A percentile compares a stretch with the other conserved stretches of the same genome.
Evolutionary conservation across 2,888 invertebrate species (phyloP).

Genomic region (Acanthococcus lagerstroemiae): DNA sequence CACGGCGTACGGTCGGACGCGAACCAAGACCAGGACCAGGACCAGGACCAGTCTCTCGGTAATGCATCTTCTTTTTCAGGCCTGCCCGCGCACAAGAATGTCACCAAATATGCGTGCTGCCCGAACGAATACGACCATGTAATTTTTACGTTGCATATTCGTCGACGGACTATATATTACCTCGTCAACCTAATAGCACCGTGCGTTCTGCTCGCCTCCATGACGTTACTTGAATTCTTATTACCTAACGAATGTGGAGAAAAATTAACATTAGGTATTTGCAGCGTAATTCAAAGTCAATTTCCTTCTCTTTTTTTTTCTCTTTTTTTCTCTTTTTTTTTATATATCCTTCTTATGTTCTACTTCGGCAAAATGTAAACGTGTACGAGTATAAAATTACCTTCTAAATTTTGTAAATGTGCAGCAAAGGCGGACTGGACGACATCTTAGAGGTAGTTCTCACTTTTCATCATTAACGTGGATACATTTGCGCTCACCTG

Average conservation of each 20-base stretch:
- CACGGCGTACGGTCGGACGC: no score
- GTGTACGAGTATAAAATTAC: background rate
- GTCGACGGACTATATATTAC: constrained; percentile 93
- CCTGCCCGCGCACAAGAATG: constrained; percentile 85
- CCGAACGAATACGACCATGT: constrained; percentile 82
- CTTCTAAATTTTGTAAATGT: no score
- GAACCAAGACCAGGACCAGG: no score
- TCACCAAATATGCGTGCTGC: constrained; percentile 84
- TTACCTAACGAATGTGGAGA: constrained; percentile 96
- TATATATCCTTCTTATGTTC: background rate
- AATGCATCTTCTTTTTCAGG: constrained; percentile 48
- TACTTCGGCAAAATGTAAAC: background rate
- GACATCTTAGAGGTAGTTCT: no score
- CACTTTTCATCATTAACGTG: no score
- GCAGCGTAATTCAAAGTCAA: background rate
- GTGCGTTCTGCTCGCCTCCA: constrained; percentile 95
- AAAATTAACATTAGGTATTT: constrained; percentile 80
- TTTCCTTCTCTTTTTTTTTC: background rate
- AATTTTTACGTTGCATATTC: constrained; percentile 92
- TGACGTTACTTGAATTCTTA: constrained; percentile 96
- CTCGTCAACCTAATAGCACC: constrained; percentile 99
- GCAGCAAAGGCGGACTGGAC: no score
- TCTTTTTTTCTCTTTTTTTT: background rate
- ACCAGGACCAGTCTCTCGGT: constrained; percentile 8
- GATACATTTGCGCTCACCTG: no score